Conservation (phyloP, 2,888 invertebrate species). For the Alloscopus bannaensis region DNA sequence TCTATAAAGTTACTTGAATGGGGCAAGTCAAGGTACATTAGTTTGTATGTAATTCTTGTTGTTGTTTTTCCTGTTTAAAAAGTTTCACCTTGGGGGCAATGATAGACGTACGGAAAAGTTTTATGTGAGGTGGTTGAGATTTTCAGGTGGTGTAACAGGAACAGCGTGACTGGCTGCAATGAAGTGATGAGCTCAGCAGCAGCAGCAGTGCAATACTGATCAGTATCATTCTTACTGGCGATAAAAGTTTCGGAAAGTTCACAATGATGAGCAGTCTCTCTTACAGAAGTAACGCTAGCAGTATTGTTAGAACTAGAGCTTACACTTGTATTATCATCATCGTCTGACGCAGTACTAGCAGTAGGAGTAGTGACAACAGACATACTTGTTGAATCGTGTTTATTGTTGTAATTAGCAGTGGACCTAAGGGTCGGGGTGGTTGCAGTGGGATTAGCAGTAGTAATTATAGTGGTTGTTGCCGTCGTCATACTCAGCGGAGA, state of each 20-base stretch:
- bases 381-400: not conserved
- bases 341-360: slow-evolving; percentile 30
- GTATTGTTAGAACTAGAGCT: slow-evolving; percentile 52
- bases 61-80: no score
- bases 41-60: no score
- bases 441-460: not conserved
- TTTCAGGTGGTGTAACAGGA: not conserved
- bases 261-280: slow-evolving; percentile 66
- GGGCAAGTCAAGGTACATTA: no score
- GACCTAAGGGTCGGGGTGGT: slow-evolving; percentile 27
- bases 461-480: not conserved
- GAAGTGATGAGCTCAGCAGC: slow-evolving; percentile 65
- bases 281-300: slow-evolving; percentile 50
- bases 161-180: slow-evolving; percentile 56
- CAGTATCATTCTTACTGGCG: slow-evolving; percentile 66
- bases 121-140: slow-evolving; percentile 12
- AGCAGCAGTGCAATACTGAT: slow-evolving; percentile 68
- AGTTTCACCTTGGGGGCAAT: not conserved
- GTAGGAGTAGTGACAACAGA: slow-evolving; percentile 25
- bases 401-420: slow-evolving; percentile 30
- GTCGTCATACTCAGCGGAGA: not conserved
- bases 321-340: slow-evolving; percentile 43
- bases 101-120: not conserved
- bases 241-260: slow-evolving; percentile 68
- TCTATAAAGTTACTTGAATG: no score